Conservation (phyloP, 2,113 vertebrate species). For the Megaceryle torquata region DNA sequence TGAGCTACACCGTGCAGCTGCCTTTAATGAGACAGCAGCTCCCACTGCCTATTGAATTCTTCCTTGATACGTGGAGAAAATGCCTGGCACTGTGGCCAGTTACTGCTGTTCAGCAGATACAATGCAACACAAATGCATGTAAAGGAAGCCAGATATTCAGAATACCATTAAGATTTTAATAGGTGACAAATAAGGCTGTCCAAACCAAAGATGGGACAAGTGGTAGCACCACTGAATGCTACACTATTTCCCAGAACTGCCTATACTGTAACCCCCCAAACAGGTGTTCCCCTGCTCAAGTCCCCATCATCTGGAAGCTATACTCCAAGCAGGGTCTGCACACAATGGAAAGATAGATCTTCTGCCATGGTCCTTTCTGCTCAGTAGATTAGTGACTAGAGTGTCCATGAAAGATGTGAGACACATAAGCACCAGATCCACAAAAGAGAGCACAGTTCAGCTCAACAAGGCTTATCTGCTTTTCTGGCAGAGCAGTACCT, state of each 20-base stretch:
- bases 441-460: accelerated
- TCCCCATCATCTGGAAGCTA: background rate
- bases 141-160: background rate
- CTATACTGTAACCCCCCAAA: background rate
- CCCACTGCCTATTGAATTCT: background rate
- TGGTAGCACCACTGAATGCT: background rate
- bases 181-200: background rate
- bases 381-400: background rate
- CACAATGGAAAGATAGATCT: background rate
- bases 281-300: background rate
- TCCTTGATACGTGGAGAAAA: background rate
- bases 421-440: background rate
- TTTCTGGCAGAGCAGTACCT: background rate
- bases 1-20: background rate
- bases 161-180: background rate
- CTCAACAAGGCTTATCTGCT: background rate
- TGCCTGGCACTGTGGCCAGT: accelerated
- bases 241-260: background rate
- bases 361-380: background rate
- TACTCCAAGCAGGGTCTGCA: background rate
- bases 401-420: background rate
- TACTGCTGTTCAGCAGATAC: background rate
- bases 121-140: background rate
- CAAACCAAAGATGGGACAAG: background rate
- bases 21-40: background rate